Percentiles rank a stretch among this genome's conserved stretches.
Evolutionary conservation across 2,888 invertebrate species (phyloP).

Genomic region (Drosophila robusta): DNA sequence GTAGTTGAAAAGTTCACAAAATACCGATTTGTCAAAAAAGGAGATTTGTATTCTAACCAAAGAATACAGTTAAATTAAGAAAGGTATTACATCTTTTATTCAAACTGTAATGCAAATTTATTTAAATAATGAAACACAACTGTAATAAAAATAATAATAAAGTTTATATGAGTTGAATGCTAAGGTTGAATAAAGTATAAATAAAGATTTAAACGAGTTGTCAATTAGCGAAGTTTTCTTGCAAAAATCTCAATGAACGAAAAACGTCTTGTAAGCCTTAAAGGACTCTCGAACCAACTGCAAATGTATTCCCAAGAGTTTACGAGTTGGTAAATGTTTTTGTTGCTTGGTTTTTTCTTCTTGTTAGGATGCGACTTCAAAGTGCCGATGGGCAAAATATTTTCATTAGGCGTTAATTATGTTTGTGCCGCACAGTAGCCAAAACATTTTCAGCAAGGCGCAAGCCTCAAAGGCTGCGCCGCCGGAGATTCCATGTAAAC

Average conservation of each 20-base stretch:
- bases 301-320: conserved; percentile 24
- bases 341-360: not conserved
- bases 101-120: too few species aligned
- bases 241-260: not conserved
- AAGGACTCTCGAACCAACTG: not conserved
- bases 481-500: conserved; percentile 48
- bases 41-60: too few species aligned
- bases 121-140: too few species aligned
- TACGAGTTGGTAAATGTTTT: conserved; percentile 6
- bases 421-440: conserved; percentile 59
- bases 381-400: conserved; percentile 59
- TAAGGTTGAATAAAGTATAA: not conserved
- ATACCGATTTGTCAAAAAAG: too few species aligned
- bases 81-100: too few species aligned
- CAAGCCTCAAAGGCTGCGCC: conserved; percentile 45
- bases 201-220: not conserved
- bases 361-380: conserved; percentile 36
- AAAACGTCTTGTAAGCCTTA: not conserved
- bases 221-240: not conserved
- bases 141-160: too few species aligned
- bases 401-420: conserved; percentile 74
- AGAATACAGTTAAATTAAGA: too few species aligned
- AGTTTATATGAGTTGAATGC: too few species aligned
- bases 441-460: conserved; percentile 59
- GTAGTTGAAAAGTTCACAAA: too few species aligned